Conservation (phyloP, 2,797 vertebrate genomes). For the Pipistrellus nathusii region DNA sequence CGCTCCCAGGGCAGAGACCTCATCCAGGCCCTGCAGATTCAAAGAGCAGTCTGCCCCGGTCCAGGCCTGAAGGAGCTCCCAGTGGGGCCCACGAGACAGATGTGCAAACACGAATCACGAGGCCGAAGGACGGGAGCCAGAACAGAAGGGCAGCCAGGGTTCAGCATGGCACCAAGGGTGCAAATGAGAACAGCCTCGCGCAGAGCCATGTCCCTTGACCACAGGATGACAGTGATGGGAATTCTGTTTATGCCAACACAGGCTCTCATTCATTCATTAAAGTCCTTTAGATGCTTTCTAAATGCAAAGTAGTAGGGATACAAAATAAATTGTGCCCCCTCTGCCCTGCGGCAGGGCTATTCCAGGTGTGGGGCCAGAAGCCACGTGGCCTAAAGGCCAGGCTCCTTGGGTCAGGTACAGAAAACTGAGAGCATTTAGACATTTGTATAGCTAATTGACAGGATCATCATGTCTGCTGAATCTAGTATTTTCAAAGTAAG, state of each 20-base stretch:
- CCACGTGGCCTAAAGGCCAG: neutral
- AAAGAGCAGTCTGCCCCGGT: neutral
- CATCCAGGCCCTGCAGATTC: neutral
- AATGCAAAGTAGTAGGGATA: neutral
- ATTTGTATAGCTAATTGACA: neutral
- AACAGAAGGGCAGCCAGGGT: neutral
- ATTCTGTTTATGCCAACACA: neutral
- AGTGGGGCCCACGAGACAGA: neutral
- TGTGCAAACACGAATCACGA: neutral
- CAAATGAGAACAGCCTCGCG: neutral
- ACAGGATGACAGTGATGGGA: rapidly evolving
- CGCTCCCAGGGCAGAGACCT: neutral
- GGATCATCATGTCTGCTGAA: neutral
- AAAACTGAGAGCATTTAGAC: neutral
- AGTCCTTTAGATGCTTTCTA: neutral
- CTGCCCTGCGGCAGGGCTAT: neutral
- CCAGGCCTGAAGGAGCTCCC: neutral
- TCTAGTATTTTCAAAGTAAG: neutral
- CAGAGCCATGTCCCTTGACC: rapidly evolving
- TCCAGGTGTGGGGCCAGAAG: no score
- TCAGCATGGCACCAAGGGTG: neutral
- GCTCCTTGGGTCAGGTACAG: neutral
- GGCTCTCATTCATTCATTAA: neutral
- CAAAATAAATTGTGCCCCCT: neutral
- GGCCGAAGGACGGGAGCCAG: neutral